Base-by-base conservation (phyloP, 2,888 invertebrate species). In the Orthonevra nobilis region DNA sequence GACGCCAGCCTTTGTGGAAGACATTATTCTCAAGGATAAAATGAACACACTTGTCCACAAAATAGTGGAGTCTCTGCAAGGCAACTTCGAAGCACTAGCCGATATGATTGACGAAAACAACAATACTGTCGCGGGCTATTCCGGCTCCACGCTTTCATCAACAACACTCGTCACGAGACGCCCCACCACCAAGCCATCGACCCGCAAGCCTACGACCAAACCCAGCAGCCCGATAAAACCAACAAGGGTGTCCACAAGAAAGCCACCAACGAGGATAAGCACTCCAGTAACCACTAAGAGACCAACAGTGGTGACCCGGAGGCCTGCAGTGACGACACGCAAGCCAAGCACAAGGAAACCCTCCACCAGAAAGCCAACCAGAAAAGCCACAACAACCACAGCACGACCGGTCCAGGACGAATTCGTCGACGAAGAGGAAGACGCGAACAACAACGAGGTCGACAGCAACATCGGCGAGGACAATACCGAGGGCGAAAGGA, bases 11-110 rank as follows among this genome's bases (percentile, higher is more conserved):
- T 94, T 96, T 87, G 89, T 92, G 7, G 94, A 95, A 85, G 95
- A 96, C 83, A 93, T 92, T 0, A 92, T 92, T 63, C 86, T 96
- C 1, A 93, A 94, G 82, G 92, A 94, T 34, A 95, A 95, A 87
- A 94, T 96, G 89, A 95, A 94, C 84, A 90, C 93, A 0, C 93
- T 96, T 82, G 96, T 96, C 0, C 93, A 93, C 83, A 95, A 95
- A 87, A 94, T 96, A 10, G 95, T 96, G 6, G 93, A 94, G 81
- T 95, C 95, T 14, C 89, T 96, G 1, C 95, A 95, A 87, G 94
- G 93, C 0, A 95, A 96, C 19, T 96, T 96, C 86, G 92, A 95
- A 83, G 94, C 94, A 52, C 86, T 96, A 7, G 94, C 94, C 82
- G 94, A 95, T 83, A 92, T 96, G 73, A 93, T 96, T 9, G 91